These are phyloP conservation scores for Chaetodon trifascialis DNA, from an alignment of 2,113 vertebrate species.

Conservation along the genomic window DNA sequence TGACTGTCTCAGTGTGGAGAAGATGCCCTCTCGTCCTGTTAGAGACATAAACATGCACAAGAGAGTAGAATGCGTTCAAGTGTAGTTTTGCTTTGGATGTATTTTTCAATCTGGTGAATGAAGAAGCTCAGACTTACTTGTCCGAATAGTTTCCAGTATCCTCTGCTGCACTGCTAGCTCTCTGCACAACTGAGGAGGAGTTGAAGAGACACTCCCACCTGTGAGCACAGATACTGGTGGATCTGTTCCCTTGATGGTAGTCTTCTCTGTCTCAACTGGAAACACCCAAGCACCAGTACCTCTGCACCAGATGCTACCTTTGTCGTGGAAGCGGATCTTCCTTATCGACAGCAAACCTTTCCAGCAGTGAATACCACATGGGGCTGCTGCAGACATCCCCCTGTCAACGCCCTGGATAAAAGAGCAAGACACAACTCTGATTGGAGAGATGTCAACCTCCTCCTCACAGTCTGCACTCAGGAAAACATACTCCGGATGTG, in stretches of 20 bases:
- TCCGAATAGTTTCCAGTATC: slow-evolving; percentile 47
- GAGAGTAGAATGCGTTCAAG: not conserved
- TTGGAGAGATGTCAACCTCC: slow-evolving; percentile 50
- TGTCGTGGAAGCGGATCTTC: slow-evolving; percentile 64
- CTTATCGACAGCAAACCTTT: slow-evolving; percentile 64
- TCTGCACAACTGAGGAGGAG: slow-evolving; percentile 35
- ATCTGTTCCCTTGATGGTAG: slow-evolving; percentile 13
- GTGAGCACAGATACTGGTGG: slow-evolving; percentile 4
- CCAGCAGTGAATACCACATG: slow-evolving; percentile 74
- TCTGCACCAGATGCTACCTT: slow-evolving; percentile 68
- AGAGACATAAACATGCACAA: slow-evolving; percentile 15
- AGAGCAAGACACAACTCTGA: slow-evolving; percentile 51
- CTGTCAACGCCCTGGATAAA: not conserved
- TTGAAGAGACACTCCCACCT: slow-evolving; percentile 1
- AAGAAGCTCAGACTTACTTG: slow-evolving; percentile 71
- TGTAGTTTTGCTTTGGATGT: not conserved
- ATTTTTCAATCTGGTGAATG: not conserved
- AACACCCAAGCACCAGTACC: slow-evolving; percentile 61
- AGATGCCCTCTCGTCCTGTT: slow-evolving; percentile 73
- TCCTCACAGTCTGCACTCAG: slow-evolving; percentile 68
- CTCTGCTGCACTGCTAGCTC: slow-evolving; percentile 55
- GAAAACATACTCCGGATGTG: slow-evolving; percentile 84
- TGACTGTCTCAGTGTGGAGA: slow-evolving; percentile 79
- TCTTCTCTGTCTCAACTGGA: slow-evolving; percentile 29
- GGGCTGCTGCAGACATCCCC: slow-evolving; percentile 39